These are phyloP conservation scores for Brevimyrus niger DNA, from an alignment of 2,113 vertebrate genomes.

Conservation along the genomic window DNA sequence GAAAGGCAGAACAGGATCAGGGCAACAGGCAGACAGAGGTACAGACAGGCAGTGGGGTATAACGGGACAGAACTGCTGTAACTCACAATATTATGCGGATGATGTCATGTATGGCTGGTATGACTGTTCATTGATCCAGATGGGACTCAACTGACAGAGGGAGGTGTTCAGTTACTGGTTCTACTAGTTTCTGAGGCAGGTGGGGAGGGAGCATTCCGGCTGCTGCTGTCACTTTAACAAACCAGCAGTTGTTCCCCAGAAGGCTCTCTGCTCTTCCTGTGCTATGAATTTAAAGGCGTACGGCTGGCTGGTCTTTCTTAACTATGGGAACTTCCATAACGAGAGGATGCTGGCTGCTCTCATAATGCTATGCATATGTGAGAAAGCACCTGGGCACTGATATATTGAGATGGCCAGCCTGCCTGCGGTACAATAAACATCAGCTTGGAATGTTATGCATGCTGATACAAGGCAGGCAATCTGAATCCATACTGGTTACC, in stretches of 20 bases:
- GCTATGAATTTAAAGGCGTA: not conserved
- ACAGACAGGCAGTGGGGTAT: too few relatives aligned
- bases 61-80: too few relatives aligned
- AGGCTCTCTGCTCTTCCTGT: not conserved
- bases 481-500: not conserved
- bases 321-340: not conserved
- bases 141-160: too few relatives aligned
- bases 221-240: not conserved
- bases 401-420: not conserved
- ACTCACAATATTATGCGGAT: too few relatives aligned
- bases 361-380: not conserved
- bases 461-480: not conserved
- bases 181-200: too few relatives aligned
- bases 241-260: not conserved
- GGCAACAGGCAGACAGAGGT: too few relatives aligned
- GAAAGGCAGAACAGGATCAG: too few relatives aligned
- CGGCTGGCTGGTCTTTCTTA: not conserved
- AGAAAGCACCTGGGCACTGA: not conserved
- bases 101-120: too few relatives aligned
- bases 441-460: not conserved
- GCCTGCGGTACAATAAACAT: not conserved
- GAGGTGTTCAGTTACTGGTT: too few relatives aligned
- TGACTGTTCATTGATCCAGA: too few relatives aligned
- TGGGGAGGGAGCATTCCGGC: too few relatives aligned
- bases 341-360: not conserved